Evolutionary conservation across 2,797 vertebrate genomes (phyloP).

Genomic region (Cephalopachus bancanus): DNA sequence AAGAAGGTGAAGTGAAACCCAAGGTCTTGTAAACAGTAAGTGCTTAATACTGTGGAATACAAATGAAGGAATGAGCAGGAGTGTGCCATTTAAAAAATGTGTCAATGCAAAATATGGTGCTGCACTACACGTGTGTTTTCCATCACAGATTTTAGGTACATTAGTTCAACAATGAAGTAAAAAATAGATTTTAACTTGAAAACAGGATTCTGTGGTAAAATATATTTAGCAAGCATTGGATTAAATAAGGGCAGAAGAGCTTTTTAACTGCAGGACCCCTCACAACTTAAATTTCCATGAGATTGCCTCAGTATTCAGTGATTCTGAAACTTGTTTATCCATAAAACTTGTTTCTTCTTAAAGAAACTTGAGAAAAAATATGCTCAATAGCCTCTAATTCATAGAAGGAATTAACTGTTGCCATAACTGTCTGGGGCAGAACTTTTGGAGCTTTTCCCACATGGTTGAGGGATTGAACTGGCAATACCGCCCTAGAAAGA

Average conservation of each 20-base stretch:
- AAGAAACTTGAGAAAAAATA: not conserved
- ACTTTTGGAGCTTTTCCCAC: not conserved
- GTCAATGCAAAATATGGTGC: not conserved
- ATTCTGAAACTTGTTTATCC: not conserved
- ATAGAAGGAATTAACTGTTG: not conserved
- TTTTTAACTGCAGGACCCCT: not conserved
- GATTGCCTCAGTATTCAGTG: rapidly evolving
- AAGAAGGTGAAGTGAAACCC: conserved; percentile 11
- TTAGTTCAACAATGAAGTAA: not conserved
- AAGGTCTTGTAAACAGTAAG: not conserved
- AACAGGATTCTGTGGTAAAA: not conserved
- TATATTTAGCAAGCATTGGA: not conserved
- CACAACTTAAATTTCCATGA: not conserved
- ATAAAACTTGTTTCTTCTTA: not conserved
- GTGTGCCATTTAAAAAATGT: not conserved
- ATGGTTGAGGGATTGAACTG: not conserved
- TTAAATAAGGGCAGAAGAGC: not conserved
- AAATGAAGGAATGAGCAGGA: not conserved
- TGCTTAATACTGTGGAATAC: not conserved
- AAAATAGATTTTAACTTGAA: conserved; percentile 2
- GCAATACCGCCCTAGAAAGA: not conserved
- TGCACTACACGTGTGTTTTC: not conserved
- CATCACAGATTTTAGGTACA: not conserved
- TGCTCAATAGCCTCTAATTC: not conserved
- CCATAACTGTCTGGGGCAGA: not conserved